A percentile compares a stretch with the other conserved stretches of the same genome.
These are phyloP conservation scores for Stigmatopora nigra DNA, from an alignment of 2,113 vertebrate genomes.

Conservation along the genomic window DNA sequence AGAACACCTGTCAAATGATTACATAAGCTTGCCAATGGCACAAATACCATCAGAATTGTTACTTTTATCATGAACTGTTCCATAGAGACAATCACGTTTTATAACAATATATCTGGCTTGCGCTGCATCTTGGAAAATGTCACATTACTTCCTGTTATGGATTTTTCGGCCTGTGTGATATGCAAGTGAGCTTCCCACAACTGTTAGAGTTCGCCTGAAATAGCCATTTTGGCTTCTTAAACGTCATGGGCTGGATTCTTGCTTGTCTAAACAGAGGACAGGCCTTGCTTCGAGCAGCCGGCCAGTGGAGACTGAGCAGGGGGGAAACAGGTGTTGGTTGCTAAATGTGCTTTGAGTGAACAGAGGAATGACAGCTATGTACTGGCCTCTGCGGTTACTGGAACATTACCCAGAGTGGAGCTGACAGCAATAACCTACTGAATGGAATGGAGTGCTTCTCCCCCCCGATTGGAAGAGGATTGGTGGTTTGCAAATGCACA, in stretches of 20 bases:
- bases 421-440: slow-evolving; percentile 48
- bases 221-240: slow-evolving; percentile 17
- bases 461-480: slow-evolving; percentile 10
- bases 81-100: neutral
- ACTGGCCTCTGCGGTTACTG: slow-evolving; percentile 67
- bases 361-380: slow-evolving; percentile 81
- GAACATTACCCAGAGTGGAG: slow-evolving; percentile 57
- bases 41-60: neutral
- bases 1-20: neutral
- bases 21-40: neutral
- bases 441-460: slow-evolving; percentile 36
- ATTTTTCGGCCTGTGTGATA: neutral
- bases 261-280: slow-evolving; percentile 30
- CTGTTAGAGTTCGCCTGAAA: slow-evolving; percentile 25
- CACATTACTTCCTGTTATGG: slow-evolving; percentile 4
- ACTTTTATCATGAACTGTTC: neutral
- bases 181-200: neutral
- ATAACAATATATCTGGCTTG: neutral
- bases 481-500: slow-evolving; percentile 9
- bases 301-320: slow-evolving; percentile 17
- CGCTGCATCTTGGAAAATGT: neutral
- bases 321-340: slow-evolving; percentile 82
- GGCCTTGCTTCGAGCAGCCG: neutral
- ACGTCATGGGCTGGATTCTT: slow-evolving; percentile 17
- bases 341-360: slow-evolving; percentile 78